Evolutionary conservation across 2,888 invertebrate species (phyloP).

Genomic region (Agrotis puta): DNA sequence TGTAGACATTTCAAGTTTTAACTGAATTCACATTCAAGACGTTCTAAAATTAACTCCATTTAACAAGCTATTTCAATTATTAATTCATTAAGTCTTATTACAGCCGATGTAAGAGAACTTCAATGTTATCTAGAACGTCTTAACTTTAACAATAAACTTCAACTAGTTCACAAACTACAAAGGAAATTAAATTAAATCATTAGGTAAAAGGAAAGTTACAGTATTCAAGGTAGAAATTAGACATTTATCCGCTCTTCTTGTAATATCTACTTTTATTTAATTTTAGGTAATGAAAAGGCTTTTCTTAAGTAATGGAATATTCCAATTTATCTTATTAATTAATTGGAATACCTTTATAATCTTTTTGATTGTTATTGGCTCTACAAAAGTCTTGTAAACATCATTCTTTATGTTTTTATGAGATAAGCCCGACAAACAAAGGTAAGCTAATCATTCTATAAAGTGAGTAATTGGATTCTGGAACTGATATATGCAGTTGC

Average conservation of each 20-base stretch:
- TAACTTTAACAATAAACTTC: constrained; percentile 14
- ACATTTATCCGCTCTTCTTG: neutral
- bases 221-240: neutral
- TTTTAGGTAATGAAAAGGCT: neutral
- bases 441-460: too few relatives aligned
- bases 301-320: neutral
- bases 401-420: too few relatives aligned
- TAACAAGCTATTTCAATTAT: neutral
- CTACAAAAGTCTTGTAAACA: neutral
- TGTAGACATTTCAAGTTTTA: too few relatives aligned
- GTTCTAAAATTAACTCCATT: neutral
- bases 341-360: neutral
- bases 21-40: neutral
- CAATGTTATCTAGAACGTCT: neutral
- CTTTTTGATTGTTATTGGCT: neutral
- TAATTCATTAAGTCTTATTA: neutral
- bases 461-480: too few relatives aligned
- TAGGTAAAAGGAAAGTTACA: constrained; percentile 3
- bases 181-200: constrained; percentile 15
- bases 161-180: constrained; percentile 13
- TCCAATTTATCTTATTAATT: neutral
- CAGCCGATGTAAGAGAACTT: neutral
- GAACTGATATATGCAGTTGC: too few relatives aligned
- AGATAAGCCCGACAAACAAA: too few relatives aligned
- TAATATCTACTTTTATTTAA: neutral